Evolutionary conservation across 2,113 vertebrate genomes (phyloP).

Genomic region (Entomyzon cyanotis): DNA sequence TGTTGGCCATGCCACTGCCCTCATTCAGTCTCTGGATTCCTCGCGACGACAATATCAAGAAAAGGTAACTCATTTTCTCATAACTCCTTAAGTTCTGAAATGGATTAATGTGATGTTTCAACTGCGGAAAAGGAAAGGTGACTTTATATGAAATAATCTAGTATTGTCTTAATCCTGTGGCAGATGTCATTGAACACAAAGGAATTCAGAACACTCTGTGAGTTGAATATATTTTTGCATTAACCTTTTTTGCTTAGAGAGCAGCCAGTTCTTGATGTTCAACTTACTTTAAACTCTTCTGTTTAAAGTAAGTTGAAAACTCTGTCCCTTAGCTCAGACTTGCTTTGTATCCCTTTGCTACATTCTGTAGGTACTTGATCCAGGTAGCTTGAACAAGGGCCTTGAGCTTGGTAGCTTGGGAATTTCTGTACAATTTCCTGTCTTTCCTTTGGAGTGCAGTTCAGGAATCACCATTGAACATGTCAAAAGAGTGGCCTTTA

Average conservation of each 20-base stretch:
- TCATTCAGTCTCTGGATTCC: constrained; percentile 97
- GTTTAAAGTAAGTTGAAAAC: too few species aligned
- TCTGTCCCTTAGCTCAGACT: not conserved
- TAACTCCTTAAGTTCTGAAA: not conserved
- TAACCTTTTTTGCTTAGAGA: not conserved
- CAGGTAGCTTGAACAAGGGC: not conserved
- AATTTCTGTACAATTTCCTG: not conserved
- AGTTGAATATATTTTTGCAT: not conserved
- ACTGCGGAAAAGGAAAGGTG: rapidly evolving
- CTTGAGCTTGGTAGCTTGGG: not conserved
- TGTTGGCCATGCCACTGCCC: constrained; percentile 94
- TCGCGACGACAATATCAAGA: constrained; percentile 96
- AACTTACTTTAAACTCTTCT: not conserved
- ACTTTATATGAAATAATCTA: not conserved
- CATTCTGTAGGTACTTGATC: not conserved
- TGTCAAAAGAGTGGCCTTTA: not conserved
- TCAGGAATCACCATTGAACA: not conserved
- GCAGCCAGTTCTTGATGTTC: not conserved
- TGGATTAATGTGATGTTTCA: not conserved
- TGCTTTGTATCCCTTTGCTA: not conserved
- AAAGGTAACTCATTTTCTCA: constrained; percentile 82
- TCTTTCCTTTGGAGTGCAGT: not conserved
- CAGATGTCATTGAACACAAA: not conserved
- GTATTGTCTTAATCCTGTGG: not conserved
- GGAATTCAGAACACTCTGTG: rapidly evolving